Evolutionary conservation across 2,113 vertebrate species (phyloP), one percentile per base, ranked within the genome.

Genomic region (Amphilophus citrinellus): DNA sequence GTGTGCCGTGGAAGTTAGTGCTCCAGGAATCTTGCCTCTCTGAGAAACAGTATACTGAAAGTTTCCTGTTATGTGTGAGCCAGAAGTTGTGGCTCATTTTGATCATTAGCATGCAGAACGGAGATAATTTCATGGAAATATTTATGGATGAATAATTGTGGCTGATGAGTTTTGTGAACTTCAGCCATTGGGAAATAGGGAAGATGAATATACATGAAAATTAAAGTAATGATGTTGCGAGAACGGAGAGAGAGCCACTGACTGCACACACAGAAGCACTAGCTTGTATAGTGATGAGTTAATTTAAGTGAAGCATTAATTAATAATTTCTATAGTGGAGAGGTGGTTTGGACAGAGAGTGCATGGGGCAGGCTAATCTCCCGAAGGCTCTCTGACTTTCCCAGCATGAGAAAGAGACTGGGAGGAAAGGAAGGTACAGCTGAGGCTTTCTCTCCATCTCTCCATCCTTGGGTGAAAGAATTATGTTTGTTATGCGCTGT

Each of bases 271-370:
- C 73, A 80, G 42, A 73, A 17, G 18, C 15, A 3, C 35, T 73
- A 9, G 39, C 61, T 79, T 79, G 47, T 68, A 30, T 71, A 10
- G 59, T 11, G 17, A 81, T 76, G 66, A 86, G 57, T 66, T 85
- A 3, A 79, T 88, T 80, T 83, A 60, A 87, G 80, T 27, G 79
- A 77, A 85, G 17, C 22, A 87, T 57, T 88, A 77, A 87, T 57
- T 88, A 77, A 87, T 87, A 30, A 53, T 76, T 89, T 83, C 73
- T 56, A 22, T 76, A 76, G 71, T 75, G 85, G 79, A 68, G 20
- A 61, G 57, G 17, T 13, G 73, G 79, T 53, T 75, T 76, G 80
- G 63, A 77, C 27, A 47, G 71, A 50, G 71, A 47, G 63, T n/a
- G 63, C 71, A 83, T 10, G 24, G 58, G 27, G 68, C 24, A 37